Conservation (phyloP, 2,888 invertebrate genomes). For the Pseudococcus viburni region DNA sequence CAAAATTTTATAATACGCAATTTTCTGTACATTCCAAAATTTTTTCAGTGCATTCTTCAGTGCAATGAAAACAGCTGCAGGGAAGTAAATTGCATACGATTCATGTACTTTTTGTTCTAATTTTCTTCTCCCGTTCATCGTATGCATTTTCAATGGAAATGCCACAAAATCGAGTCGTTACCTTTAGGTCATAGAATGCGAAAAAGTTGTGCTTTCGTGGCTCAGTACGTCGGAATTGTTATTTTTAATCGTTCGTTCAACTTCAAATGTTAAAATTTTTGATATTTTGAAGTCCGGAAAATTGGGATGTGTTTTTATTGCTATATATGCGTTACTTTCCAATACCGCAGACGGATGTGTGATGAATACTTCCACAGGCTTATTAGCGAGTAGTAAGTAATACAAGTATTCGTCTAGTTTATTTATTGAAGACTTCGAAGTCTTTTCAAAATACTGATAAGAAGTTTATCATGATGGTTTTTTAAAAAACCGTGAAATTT, state of each 20-base stretch:
- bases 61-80: conserved; percentile 10
- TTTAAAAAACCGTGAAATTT: too few species aligned
- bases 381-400: conserved; percentile 54
- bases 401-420: not conserved
- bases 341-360: conserved; percentile 58
- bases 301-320: conserved; percentile 61
- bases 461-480: too few species aligned
- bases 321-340: conserved; percentile 52
- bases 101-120: not conserved
- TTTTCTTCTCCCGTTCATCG: not conserved
- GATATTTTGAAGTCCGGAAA: conserved; percentile 1
- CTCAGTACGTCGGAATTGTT: not conserved
- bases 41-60: not conserved
- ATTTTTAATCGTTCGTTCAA: not conserved
- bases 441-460: not conserved
- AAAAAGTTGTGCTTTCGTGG: not conserved
- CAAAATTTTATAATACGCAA: not conserved
- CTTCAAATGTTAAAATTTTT: not conserved
- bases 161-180: not conserved
- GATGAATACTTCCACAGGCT: conserved; percentile 56
- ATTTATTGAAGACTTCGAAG: not conserved
- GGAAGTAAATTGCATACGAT: not conserved
- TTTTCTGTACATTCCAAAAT: not conserved
- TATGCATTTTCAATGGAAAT: not conserved
- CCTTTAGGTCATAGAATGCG: not conserved